These are phyloP conservation scores for Phylloscopus collybita DNA, from an alignment of 2,797 vertebrate genomes.

Conservation along the genomic window DNA sequence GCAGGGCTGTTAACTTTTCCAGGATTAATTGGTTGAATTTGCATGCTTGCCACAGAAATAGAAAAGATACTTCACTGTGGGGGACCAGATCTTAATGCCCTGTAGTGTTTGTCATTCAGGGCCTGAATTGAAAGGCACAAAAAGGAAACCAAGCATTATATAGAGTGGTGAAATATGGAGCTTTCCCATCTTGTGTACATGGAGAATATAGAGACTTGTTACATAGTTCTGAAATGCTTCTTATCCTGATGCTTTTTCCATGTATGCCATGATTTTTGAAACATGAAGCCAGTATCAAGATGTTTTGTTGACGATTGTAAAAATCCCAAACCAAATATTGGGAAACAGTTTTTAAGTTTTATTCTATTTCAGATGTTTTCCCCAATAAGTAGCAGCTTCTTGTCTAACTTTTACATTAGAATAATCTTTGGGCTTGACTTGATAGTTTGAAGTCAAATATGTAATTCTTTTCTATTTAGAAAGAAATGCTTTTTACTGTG, in stretches of 20 bases:
- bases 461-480: background rate
- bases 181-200: background rate
- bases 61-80: background rate
- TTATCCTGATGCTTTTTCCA: background rate
- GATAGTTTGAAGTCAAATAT: background rate
- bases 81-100: background rate
- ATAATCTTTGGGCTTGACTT: background rate
- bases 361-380: background rate
- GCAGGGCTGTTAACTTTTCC: background rate
- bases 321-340: background rate
- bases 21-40: background rate
- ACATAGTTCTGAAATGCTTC: background rate
- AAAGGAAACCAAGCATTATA: background rate
- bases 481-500: background rate
- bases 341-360: background rate
- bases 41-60: background rate
- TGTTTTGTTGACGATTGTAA: background rate
- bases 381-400: background rate
- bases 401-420: background rate
- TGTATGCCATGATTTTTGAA: background rate
- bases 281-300: background rate
- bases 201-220: accelerated
- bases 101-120: background rate
- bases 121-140: background rate
- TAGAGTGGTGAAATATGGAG: background rate